A percentile compares a stretch with the other conserved stretches of the same genome.
Evolutionary conservation across 2,888 invertebrate species (phyloP).

Genomic region (Aphrophora alni): DNA sequence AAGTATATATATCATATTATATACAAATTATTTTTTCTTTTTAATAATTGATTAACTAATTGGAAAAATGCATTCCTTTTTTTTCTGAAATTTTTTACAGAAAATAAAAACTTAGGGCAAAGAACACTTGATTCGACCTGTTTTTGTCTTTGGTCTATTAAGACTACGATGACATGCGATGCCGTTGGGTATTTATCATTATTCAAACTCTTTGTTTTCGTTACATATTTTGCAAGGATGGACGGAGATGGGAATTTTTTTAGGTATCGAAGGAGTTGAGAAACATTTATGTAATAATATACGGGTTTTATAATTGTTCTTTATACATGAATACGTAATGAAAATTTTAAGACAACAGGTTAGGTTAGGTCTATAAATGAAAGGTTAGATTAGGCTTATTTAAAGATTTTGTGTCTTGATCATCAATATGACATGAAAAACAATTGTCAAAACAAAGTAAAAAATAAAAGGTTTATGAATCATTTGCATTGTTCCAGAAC

Average conservation of each 20-base stretch:
- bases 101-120: background rate
- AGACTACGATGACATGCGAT: background rate
- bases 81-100: background rate
- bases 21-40: background rate
- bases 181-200: background rate
- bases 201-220: background rate
- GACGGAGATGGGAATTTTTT: background rate
- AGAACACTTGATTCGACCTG: background rate
- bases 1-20: background rate
- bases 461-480: too few relatives aligned
- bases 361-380: too few relatives aligned
- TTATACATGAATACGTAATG: too few relatives aligned
- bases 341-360: too few relatives aligned
- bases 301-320: too few relatives aligned
- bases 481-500: too few relatives aligned
- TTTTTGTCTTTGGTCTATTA: background rate
- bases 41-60: background rate
- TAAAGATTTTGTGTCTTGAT: too few relatives aligned
- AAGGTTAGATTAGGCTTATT: too few relatives aligned
- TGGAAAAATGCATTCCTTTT: constrained; percentile 4
- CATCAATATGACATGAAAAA: too few relatives aligned
- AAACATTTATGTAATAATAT: too few relatives aligned
- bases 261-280: too few relatives aligned
- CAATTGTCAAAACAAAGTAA: too few relatives aligned
- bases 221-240: background rate